Conservation (phyloP, 2,888 invertebrate genomes). For the Epirrita christyi region DNA sequence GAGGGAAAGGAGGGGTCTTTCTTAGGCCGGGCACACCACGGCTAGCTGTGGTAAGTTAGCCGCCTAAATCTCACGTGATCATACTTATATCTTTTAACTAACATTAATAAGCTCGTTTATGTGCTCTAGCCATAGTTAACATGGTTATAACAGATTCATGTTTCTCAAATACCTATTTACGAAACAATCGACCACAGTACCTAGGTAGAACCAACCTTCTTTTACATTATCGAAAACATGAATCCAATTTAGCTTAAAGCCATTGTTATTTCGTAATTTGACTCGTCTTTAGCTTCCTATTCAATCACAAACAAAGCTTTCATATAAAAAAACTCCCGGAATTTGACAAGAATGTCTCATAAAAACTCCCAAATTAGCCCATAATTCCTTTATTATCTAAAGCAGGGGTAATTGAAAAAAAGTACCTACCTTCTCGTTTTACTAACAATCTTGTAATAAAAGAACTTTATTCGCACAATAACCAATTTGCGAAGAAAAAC, state of each 20-base stretch:
- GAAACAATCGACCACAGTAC: no score
- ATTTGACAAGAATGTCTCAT: conserved; percentile 50
- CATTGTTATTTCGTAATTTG: conserved; percentile 28
- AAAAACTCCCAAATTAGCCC: conserved; percentile 65
- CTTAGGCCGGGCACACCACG: no score
- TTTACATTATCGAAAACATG: not conserved
- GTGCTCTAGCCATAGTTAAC: no score
- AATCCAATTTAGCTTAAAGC: conserved; percentile 12
- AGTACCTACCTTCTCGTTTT: conserved; percentile 78
- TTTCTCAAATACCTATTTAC: no score
- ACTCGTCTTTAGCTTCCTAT: conserved; percentile 26
- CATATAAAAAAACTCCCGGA: conserved; percentile 29
- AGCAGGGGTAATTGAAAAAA: conserved; percentile 68
- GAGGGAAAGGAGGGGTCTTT: no score
- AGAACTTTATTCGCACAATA: conserved; percentile 80
- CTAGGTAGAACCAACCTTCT: not conserved
- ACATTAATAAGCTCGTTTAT: no score
- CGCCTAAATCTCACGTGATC: no score
- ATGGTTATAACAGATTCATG: no score
- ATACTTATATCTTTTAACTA: no score
- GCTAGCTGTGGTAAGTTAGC: no score
- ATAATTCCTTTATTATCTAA: conserved; percentile 70
- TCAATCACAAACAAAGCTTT: conserved; percentile 39
- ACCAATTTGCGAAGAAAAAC: conserved; percentile 80
- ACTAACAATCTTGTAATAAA: conserved; percentile 73